phyloP scores from a whole-genome alignment of 2,797 vertebrate genomes.

The Rhinophrynus dorsalis region DNA sequence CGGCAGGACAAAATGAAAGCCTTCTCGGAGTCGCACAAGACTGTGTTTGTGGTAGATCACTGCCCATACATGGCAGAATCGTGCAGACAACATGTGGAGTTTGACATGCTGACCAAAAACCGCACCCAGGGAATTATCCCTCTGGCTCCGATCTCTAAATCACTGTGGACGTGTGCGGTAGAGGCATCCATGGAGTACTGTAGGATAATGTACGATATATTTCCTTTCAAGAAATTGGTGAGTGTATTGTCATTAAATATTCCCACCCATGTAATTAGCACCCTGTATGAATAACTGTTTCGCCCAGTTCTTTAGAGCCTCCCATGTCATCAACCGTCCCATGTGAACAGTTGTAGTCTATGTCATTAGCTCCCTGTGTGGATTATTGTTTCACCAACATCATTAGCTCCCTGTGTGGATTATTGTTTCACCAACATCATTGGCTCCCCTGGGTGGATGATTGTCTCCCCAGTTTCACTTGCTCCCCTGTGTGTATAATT shows the following conservation, averaged over 20 bases:
- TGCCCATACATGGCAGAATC: constrained; percentile 98
- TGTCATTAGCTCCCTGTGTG: too few species aligned
- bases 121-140: constrained; percentile 93
- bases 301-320: too few species aligned
- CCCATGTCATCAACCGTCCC: too few species aligned
- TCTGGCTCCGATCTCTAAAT: constrained; percentile 93
- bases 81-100: constrained; percentile 93
- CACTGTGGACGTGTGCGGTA: constrained; percentile 96
- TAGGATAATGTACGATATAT: constrained; percentile 94
- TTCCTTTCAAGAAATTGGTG: constrained; percentile 90
- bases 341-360: too few species aligned
- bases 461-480: too few species aligned
- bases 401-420: too few species aligned
- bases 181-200: constrained; percentile 98
- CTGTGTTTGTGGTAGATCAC: constrained; percentile 96
- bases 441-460: too few species aligned
- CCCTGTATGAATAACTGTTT: too few species aligned
- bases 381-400: too few species aligned
- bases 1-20: constrained; percentile 80
- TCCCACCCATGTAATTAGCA: too few species aligned
- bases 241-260: constrained; percentile 59
- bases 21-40: constrained; percentile 95
- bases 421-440: too few species aligned
- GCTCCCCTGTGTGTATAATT: too few species aligned
- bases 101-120: constrained; percentile 95